Evolutionary conservation across 2,888 invertebrate species (phyloP).

Genomic region (Acanthopleura granulata): DNA sequence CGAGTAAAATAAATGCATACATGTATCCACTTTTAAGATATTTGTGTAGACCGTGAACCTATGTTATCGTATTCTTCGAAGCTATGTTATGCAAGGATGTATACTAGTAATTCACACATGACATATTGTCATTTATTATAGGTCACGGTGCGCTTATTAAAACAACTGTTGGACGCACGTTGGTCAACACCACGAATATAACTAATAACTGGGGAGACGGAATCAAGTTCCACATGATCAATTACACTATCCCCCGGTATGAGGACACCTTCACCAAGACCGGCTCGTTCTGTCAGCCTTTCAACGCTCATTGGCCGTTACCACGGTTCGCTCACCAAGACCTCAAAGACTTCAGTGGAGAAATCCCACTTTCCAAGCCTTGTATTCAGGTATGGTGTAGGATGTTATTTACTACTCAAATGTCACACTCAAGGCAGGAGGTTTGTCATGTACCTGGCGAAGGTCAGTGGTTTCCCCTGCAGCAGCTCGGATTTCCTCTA

Average conservation of each 20-base stretch:
- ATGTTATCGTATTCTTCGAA: no score
- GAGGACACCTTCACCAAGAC: slow-evolving; percentile 47
- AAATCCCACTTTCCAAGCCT: slow-evolving; percentile 29
- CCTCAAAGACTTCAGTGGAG: slow-evolving; percentile 40
- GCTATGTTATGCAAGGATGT: no score
- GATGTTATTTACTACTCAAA: no score
- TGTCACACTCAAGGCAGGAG: no score
- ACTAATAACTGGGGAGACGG: slow-evolving; percentile 68
- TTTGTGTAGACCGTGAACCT: no score
- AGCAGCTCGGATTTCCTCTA: no score
- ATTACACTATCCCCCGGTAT: slow-evolving; percentile 54
- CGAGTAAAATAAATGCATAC: no score
- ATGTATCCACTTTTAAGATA: no score
- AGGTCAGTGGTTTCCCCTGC: no score
- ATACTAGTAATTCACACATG: no score
- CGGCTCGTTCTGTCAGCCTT: slow-evolving; percentile 53
- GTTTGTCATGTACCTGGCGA: no score
- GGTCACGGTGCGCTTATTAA: slow-evolving; percentile 67
- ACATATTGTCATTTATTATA: slow-evolving; percentile 25
- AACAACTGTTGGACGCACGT: slow-evolving; percentile 61
- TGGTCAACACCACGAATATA: slow-evolving; percentile 59
- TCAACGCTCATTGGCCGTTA: slow-evolving; percentile 34
- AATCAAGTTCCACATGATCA: slow-evolving; percentile 60
- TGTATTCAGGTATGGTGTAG: slow-evolving; percentile 31
- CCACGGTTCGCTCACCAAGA: slow-evolving; percentile 50